A percentile compares a stretch with the other conserved stretches of the same genome.
Evolutionary conservation across 2,113 vertebrate genomes (phyloP).

Genomic region (Rhynchomys soricoides): DNA sequence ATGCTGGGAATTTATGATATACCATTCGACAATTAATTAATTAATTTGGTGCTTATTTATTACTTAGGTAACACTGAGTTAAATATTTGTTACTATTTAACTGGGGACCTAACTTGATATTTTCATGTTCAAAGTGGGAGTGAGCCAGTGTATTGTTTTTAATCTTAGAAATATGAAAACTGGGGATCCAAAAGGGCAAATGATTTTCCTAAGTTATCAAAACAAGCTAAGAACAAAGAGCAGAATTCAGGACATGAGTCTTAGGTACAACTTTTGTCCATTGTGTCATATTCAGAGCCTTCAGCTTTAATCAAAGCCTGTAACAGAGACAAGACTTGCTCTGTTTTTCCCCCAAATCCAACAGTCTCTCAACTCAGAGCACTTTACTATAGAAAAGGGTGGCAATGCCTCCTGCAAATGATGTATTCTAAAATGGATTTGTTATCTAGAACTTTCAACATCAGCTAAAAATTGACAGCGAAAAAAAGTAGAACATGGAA

Average conservation of each 20-base stretch:
- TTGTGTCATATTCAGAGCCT: not conserved
- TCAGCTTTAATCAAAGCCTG: not conserved
- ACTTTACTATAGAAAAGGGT: not conserved
- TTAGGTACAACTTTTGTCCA: not conserved
- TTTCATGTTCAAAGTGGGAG: constrained; percentile 19
- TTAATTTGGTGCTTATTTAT: not conserved
- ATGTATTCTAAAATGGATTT: constrained; percentile 29
- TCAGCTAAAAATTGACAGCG: constrained; percentile 23
- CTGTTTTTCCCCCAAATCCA: not conserved
- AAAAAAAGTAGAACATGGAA: not conserved
- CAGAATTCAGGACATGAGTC: not conserved
- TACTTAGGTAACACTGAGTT: not conserved
- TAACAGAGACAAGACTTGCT: not conserved
- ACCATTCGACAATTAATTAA: constrained; percentile 25
- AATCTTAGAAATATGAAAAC: constrained; percentile 14
- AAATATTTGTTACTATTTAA: constrained; percentile 23
- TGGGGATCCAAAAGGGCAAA: not conserved
- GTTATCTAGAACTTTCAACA: not conserved
- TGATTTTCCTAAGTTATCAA: constrained; percentile 11
- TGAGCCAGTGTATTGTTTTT: not conserved
- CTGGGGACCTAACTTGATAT: not conserved
- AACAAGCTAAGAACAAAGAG: constrained; percentile 7
- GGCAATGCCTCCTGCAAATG: not conserved
- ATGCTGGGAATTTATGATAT: not conserved
- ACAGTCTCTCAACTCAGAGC: not conserved